Conservation (phyloP, 1,140 invertebrate genomes). For the Macrocentrus cingulum region DNA sequence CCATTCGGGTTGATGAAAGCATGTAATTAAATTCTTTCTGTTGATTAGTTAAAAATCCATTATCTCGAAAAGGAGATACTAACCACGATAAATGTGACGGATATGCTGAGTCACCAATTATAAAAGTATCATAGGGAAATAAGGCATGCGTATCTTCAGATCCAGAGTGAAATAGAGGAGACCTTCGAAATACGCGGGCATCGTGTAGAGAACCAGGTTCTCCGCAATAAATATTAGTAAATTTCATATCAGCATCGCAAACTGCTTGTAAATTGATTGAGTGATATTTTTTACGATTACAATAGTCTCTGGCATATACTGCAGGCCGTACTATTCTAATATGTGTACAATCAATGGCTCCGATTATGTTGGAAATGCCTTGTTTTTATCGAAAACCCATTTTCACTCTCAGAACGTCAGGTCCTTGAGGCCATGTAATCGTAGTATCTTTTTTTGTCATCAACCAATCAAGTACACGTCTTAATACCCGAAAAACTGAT, state of each 20-base stretch:
- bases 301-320: conserved; percentile 11
- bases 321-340: conserved; percentile 31
- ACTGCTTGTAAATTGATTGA: conserved; percentile 26
- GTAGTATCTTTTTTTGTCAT: conserved; percentile 5
- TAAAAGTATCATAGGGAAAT: conserved; percentile 19
- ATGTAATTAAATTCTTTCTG: conserved; percentile 21
- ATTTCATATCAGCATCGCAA: conserved; percentile 16
- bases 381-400: conserved; percentile 2
- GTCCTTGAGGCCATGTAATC: conserved; percentile 21
- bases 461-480: conserved; percentile 11
- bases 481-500: conserved; percentile 11
- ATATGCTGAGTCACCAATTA: conserved; percentile 26
- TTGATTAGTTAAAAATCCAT: conserved; percentile 16
- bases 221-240: conserved; percentile 20
- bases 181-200: conserved; percentile 7
- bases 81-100: conserved; percentile 25
- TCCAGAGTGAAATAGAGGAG: neutral
- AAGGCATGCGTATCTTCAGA: neutral
- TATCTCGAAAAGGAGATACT: conserved; percentile 20
- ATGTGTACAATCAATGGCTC: conserved; percentile 32
- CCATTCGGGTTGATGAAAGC: conserved; percentile 18
- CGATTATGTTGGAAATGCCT: conserved; percentile 22
- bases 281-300: conserved; percentile 24
- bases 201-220: conserved; percentile 16
- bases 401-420: conserved; percentile 2